Evolutionary conservation across 2,888 invertebrate species (phyloP).

Genomic region (Leuctra nigra): DNA sequence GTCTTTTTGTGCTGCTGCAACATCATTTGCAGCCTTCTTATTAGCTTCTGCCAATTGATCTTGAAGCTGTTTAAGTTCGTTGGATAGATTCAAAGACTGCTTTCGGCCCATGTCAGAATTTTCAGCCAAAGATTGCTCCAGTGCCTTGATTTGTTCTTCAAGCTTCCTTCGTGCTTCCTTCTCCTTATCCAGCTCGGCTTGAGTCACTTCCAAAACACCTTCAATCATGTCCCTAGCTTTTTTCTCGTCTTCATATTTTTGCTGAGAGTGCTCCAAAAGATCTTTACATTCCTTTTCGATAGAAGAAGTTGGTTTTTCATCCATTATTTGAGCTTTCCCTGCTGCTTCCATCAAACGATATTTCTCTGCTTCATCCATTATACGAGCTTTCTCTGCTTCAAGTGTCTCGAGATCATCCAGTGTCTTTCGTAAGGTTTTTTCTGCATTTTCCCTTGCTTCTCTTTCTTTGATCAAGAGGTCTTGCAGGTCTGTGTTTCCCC

Average conservation of each 20-base stretch:
- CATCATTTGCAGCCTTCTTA: not conserved
- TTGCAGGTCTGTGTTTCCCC: not conserved
- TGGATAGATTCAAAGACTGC: not conserved
- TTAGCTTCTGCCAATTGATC: not conserved
- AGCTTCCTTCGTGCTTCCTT: not conserved
- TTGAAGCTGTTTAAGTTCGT: constrained; percentile 5
- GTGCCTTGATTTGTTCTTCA: not conserved
- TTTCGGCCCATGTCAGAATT: not conserved
- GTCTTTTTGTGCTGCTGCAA: not conserved
- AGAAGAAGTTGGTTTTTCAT: not conserved
- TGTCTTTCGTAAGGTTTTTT: not conserved
- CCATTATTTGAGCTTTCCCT: not conserved
- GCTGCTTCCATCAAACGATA: too few species aligned
- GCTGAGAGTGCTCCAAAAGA: not conserved
- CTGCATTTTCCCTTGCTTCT: not conserved
- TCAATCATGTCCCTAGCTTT: constrained; percentile 7
- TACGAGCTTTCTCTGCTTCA: not conserved
- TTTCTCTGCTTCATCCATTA: too few species aligned
- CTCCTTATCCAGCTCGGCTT: constrained; percentile 10
- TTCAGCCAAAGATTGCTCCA: not conserved
- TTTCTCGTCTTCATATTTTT: constrained; percentile 1
- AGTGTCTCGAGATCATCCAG: constrained; percentile 5
- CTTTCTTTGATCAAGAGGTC: constrained; percentile 1
- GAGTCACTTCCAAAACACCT: constrained; percentile 1
- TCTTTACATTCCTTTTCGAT: not conserved